phyloP scores from a whole-genome alignment of 2,113 vertebrate genomes.

The Nyctibius bracteatus region DNA sequence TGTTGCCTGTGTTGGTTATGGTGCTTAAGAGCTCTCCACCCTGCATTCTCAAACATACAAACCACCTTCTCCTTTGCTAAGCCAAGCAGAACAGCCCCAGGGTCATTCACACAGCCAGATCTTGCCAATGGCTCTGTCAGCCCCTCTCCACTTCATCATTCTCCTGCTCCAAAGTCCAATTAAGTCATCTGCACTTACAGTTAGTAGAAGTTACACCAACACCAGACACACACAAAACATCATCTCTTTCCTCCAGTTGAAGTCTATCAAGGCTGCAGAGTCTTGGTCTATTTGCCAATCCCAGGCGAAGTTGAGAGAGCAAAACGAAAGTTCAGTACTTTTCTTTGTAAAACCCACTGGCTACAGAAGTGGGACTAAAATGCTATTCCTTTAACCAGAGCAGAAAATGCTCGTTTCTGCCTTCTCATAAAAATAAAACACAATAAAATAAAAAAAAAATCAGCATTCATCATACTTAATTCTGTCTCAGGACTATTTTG shows the following conservation, averaged over 20 bases:
- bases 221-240: background rate
- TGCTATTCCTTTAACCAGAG: background rate
- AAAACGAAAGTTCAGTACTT: background rate
- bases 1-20: background rate
- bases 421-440: background rate
- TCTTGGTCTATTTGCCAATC: background rate
- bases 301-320: rapidly evolving
- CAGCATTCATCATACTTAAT: background rate
- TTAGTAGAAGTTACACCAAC: background rate
- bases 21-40: background rate
- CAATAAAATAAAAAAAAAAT: background rate
- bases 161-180: background rate
- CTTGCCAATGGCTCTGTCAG: background rate
- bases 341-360: background rate
- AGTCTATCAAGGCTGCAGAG: background rate
- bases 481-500: background rate
- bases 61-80: background rate
- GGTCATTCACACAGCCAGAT: background rate
- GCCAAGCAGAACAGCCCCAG: background rate
- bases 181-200: background rate
- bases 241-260: background rate
- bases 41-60: background rate
- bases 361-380: background rate
- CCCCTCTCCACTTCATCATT: background rate
- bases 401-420: background rate